Evolutionary conservation across 1,140 invertebrate species (phyloP).

Genomic region (Drosophila funebris): DNA sequence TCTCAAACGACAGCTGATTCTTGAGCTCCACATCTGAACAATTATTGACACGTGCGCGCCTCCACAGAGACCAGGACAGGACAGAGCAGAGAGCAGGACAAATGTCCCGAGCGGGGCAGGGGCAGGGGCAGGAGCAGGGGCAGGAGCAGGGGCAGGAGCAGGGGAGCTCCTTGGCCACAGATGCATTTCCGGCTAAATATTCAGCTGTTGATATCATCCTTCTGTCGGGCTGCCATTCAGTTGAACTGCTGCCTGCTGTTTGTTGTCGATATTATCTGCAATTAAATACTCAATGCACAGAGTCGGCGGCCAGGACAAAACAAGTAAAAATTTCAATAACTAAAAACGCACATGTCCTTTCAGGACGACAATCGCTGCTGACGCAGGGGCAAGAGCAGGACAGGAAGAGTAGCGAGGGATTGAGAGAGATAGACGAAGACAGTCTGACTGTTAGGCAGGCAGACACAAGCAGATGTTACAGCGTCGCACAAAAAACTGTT

Average conservation of each 20-base stretch:
- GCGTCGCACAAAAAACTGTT: constrained; percentile 56
- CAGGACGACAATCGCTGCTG: not conserved
- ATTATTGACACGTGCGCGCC: constrained; percentile 78
- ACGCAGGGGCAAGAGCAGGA: not conserved
- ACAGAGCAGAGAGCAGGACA: not conserved
- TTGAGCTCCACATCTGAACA: constrained; percentile 54
- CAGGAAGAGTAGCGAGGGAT: constrained; percentile 23
- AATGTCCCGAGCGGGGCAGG: constrained; percentile 17
- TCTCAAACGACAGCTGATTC: constrained; percentile 57
- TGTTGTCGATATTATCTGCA: constrained; percentile 80
- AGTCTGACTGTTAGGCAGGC: not conserved
- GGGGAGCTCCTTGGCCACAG: constrained; percentile 31
- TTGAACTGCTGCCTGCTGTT: constrained; percentile 53
- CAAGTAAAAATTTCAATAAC: constrained; percentile 82
- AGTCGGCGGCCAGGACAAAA: constrained; percentile 56
- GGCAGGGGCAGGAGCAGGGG: no score
- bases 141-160: no score
- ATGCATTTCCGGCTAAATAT: constrained; percentile 66
- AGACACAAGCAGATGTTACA: constrained; percentile 62
- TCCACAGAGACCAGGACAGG: constrained; percentile 38
- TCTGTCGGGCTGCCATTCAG: not conserved
- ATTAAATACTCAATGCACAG: constrained; percentile 81
- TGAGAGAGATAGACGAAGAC: constrained; percentile 1
- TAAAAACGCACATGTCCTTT: constrained; percentile 79
- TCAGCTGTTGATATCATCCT: constrained; percentile 65